These are phyloP conservation scores for Drosophila histrio DNA, from an alignment of 2,888 invertebrate species.

Conservation along the genomic window DNA sequence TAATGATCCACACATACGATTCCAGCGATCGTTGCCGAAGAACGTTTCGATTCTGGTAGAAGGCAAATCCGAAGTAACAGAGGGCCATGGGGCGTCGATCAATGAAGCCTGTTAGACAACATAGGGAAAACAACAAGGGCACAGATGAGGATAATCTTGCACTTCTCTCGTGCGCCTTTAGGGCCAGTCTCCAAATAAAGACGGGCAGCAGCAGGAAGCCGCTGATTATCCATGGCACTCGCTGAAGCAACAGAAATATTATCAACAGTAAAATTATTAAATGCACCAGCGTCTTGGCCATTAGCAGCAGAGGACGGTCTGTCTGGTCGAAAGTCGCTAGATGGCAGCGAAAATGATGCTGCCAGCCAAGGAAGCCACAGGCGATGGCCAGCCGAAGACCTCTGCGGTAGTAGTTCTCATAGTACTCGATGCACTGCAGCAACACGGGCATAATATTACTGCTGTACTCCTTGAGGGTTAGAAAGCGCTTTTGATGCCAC, in stretches of 20 bases:
- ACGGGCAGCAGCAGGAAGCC: slow-evolving; percentile 88
- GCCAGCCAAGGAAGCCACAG: slow-evolving; percentile 89
- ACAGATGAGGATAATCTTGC: slow-evolving; percentile 29
- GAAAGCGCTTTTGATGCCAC: slow-evolving; percentile 25
- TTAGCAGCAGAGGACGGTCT: background rate
- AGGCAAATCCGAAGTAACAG: slow-evolving; percentile 66
- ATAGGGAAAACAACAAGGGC: slow-evolving; percentile 66
- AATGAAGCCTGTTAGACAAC: slow-evolving; percentile 63
- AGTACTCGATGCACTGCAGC: slow-evolving; percentile 91
- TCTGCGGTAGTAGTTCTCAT: slow-evolving; percentile 92
- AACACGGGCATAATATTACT: slow-evolving; percentile 87
- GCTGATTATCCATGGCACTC: slow-evolving; percentile 86
- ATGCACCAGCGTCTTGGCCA: background rate
- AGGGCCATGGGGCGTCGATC: slow-evolving; percentile 64
- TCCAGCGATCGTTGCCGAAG: slow-evolving; percentile 49
- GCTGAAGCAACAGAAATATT: slow-evolving; percentile 85
- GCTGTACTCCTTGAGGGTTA: slow-evolving; percentile 84
- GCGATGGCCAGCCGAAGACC: slow-evolving; percentile 88
- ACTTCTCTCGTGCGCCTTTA: slow-evolving; percentile 7
- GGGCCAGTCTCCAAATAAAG: slow-evolving; percentile 72
- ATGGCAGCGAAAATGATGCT: slow-evolving; percentile 85
- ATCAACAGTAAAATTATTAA: slow-evolving; percentile 22
- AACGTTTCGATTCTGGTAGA: slow-evolving; percentile 49
- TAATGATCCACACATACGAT: slow-evolving; percentile 84
- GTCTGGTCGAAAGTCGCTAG: background rate